Evolutionary conservation across 2,113 vertebrate genomes (phyloP), one percentile per base, ranked within the genome.

Genomic region (Dendropsophus ebraccatus): DNA sequence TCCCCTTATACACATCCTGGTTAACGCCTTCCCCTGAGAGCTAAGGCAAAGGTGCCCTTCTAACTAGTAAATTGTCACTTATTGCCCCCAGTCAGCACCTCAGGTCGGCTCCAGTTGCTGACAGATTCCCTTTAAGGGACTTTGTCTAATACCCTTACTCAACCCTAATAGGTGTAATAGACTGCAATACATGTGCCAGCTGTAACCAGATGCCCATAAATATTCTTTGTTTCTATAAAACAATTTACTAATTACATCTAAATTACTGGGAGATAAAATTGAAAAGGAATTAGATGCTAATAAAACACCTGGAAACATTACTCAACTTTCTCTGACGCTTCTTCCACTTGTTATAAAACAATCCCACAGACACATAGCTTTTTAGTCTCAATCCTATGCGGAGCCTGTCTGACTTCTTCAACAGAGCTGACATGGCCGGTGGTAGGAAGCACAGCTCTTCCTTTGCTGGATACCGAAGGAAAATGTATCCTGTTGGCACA

Each of bases 221-320:
- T 69, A 69, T 35, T 69, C 62, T 30, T 12, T 30, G 10, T 5
- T 30, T 30, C 62, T 32, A 32, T 32, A 4, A 67, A 67, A 67
- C 62, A 67, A 28, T 65, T 30, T 28, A 65, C 60, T 2, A 28
- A 28, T 65, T 65, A 30, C 13, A 2, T 30, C 10, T 65, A 65
- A 65, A 67, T 32, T 67, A 67, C 14, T 32, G 21, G 73, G n/a
- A 50, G 47, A 9, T 50, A 32, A 50, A 50, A 75, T 75, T 75
- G 11, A 25, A 75, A 25, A 28, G 73, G 45, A 50, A 75, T 75
- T 75, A 37, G 45, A 75, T 50, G 78, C 78, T 81, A 41, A 60
- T 81, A 81, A 81, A 67, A 83, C 52, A 37, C 67, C 50, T 28
- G 49, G 58, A 83, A 41, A 73, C 28, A 54, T 50, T 82, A 70